Percentiles rank a stretch among this genome's conserved stretches.
These are phyloP conservation scores for Parelbella ahira DNA, from an alignment of 2,888 invertebrate genomes.

Conservation along the genomic window DNA sequence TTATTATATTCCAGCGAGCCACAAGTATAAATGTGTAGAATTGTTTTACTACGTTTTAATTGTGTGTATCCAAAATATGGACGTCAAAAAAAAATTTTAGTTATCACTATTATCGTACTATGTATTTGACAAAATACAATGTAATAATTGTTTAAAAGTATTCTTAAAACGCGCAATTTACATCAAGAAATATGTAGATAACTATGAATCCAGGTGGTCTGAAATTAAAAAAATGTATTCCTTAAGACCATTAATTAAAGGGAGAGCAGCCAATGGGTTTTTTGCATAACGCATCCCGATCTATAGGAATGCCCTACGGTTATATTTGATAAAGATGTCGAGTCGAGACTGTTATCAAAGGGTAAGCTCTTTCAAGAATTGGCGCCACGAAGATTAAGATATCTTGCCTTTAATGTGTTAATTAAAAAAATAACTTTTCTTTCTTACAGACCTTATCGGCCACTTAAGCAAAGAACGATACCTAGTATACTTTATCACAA, in stretches of 20 bases:
- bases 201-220: conserved; percentile 52
- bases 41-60: too few relatives aligned
- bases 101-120: too few relatives aligned
- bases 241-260: conserved; percentile 53
- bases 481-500: conserved; percentile 59
- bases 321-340: conserved; percentile 64
- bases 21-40: too few relatives aligned
- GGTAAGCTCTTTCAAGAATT: conserved; percentile 67
- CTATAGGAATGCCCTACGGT: conserved; percentile 54
- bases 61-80: too few relatives aligned
- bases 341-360: conserved; percentile 67
- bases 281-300: conserved; percentile 64
- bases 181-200: too few relatives aligned
- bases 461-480: conserved; percentile 65
- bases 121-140: neutral
- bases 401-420: conserved; percentile 73
- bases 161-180: too few relatives aligned
- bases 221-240: conserved; percentile 39
- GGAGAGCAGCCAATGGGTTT: conserved; percentile 49
- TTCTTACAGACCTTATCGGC: conserved; percentile 61
- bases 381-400: conserved; percentile 78
- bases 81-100: too few relatives aligned
- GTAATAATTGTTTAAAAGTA: too few relatives aligned
- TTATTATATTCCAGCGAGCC: too few relatives aligned
- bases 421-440: conserved; percentile 71